Percentiles rank a stretch among this genome's conserved stretches.
Evolutionary conservation across 2,888 invertebrate species (phyloP).

Genomic region (Acanthosoma haemorrhoidale): DNA sequence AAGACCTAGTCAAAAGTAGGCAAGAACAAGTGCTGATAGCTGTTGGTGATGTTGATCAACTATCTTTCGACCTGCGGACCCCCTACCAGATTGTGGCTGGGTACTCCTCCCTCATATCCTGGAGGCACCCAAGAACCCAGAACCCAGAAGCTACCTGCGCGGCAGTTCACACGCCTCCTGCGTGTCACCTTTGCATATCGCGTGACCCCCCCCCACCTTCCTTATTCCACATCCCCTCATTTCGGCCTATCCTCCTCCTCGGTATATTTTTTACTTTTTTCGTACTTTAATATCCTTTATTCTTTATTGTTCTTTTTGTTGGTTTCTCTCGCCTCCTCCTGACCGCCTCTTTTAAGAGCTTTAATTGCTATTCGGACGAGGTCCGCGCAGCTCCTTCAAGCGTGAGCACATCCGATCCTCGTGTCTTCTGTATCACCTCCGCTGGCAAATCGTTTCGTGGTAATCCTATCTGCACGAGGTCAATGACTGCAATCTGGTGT

Average conservation of each 20-base stretch:
- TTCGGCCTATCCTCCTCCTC: not conserved
- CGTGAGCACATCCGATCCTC: not conserved
- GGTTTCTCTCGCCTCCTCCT: not conserved
- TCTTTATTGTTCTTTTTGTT: not conserved
- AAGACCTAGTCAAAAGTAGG: no score
- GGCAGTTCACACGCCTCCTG: not conserved
- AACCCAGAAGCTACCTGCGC: not conserved
- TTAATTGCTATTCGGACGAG: no score
- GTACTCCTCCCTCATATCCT: no score
- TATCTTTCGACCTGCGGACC: no score
- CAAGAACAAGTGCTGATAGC: no score
- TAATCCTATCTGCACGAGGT: not conserved
- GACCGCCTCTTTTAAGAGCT: not conserved
- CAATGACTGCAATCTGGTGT: not conserved
- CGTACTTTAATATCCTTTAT: not conserved
- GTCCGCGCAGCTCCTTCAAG: not conserved
- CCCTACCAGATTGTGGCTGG: no score
- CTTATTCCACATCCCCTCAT: not conserved
- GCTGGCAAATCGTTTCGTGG: not conserved
- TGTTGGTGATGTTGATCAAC: no score
- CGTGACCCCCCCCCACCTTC: not conserved
- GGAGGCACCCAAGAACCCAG: no score
- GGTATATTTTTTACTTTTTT: not conserved
- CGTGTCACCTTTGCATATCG: conserved; percentile 27
- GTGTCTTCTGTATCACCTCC: not conserved